Percentiles rank a stretch among this genome's conserved stretches.
These are phyloP conservation scores for Rhabdomys dilectus DNA, from an alignment of 2,113 vertebrate species.

Conservation along the genomic window DNA sequence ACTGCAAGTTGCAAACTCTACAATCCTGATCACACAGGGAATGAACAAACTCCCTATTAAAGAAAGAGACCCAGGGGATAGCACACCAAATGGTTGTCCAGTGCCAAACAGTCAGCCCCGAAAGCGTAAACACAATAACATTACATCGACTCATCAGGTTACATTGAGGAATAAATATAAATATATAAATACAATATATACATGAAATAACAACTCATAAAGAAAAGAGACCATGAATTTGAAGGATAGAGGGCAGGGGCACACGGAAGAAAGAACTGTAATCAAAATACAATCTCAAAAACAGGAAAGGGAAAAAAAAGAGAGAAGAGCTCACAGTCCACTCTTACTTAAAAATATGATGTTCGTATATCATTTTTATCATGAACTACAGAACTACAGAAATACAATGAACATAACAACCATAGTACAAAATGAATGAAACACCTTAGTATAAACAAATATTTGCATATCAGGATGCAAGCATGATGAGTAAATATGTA, in stretches of 20 bases:
- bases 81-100: background rate
- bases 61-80: background rate
- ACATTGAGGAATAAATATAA: background rate
- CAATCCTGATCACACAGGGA: background rate
- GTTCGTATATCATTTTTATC: background rate
- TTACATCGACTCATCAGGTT: background rate
- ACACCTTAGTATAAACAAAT: conserved; percentile 10
- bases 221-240: background rate
- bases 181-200: background rate
- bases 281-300: background rate
- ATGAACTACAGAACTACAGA: background rate
- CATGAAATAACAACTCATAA: background rate
- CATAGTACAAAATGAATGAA: background rate
- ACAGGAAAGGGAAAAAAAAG: background rate
- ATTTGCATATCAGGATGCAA: conserved; percentile 1
- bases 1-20: background rate
- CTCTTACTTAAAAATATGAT: conserved; percentile 30
- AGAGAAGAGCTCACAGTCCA: background rate
- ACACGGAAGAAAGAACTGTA: background rate
- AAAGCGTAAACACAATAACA: background rate
- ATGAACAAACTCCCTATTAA: conserved; percentile 11
- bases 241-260: background rate
- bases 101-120: background rate
- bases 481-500: background rate
- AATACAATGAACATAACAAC: conserved; percentile 11